A percentile compares a stretch with the other conserved stretches of the same genome.
These are phyloP conservation scores for Allacma fusca DNA, from an alignment of 2,888 invertebrate genomes.

Conservation along the genomic window DNA sequence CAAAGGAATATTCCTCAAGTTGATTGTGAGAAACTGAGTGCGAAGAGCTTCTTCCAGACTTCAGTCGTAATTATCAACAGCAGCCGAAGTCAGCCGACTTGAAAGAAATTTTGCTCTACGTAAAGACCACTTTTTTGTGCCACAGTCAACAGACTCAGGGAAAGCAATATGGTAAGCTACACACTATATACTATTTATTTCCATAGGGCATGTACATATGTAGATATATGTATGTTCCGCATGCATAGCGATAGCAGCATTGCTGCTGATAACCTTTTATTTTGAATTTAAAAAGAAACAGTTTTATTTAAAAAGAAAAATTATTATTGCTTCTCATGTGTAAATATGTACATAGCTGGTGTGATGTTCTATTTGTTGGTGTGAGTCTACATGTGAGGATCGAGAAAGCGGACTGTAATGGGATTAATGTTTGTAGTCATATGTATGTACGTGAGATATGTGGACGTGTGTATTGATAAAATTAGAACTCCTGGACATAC, in stretches of 20 bases:
- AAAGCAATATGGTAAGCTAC: conserved; percentile 55
- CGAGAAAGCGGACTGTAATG: too few species aligned
- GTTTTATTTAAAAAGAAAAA: too few species aligned
- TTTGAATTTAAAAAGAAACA: too few species aligned
- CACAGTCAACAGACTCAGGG: conserved; percentile 57
- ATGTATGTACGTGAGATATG: not conserved
- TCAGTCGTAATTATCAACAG: not conserved
- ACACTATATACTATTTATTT: conserved; percentile 7
- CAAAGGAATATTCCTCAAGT: not conserved
- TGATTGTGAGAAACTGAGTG: conserved; percentile 26
- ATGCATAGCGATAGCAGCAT: too few species aligned
- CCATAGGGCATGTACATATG: not conserved
- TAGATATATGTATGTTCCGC: not conserved
- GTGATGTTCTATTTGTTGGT: too few species aligned
- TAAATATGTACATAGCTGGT: too few species aligned
- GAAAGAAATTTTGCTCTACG: conserved; percentile 27
- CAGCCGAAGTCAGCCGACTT: not conserved
- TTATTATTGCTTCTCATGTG: too few species aligned
- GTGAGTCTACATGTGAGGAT: too few species aligned
- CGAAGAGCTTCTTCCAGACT: conserved; percentile 17
- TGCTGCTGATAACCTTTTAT: too few species aligned
- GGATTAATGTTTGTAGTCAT: too few species aligned
- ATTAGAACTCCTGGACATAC: not conserved
- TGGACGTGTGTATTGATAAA: not conserved
- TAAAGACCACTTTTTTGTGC: conserved; percentile 54